Conservation (phyloP, 2,888 invertebrate genomes). For the Dynastes hyllus region DNA sequence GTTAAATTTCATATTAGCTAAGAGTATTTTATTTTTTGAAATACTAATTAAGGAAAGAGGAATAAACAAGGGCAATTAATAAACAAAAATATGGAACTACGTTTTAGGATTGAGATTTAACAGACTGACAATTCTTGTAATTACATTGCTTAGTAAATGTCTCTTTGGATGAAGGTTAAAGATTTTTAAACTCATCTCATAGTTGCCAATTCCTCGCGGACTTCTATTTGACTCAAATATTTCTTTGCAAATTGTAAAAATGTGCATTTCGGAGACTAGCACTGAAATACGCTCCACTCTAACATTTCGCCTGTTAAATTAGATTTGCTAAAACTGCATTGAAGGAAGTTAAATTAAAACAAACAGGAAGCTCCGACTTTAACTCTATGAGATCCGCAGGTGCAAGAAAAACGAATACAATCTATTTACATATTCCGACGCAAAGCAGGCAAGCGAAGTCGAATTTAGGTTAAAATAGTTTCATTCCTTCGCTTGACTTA, state of each 20-base stretch:
- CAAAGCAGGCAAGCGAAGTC: no score
- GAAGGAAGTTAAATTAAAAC: slow-evolving; percentile 40
- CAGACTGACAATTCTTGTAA: no score
- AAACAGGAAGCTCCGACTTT: slow-evolving; percentile 20
- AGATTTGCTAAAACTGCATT: slow-evolving; percentile 38
- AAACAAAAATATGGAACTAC: no score
- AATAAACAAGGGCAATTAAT: no score
- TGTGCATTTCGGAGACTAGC: slow-evolving; percentile 29
- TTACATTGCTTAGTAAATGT: no score
- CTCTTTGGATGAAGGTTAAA: not conserved
- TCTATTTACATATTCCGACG: slow-evolving; percentile 12
- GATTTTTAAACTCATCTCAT: not conserved
- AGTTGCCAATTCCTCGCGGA: not conserved
- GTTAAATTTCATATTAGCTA: no score
- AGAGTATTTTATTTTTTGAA: no score
- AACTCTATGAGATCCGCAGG: slow-evolving; percentile 19
- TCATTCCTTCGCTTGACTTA: no score
- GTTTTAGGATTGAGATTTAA: no score
- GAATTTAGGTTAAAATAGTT: no score
- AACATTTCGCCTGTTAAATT: slow-evolving; percentile 22
- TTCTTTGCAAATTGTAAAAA: slow-evolving; percentile 29
- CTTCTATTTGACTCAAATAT: not conserved
- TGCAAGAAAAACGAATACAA: slow-evolving; percentile 25
- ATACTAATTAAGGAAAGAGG: no score
- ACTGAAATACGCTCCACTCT: slow-evolving; percentile 20